phyloP scores from a whole-genome alignment of 2,888 invertebrate species.

The Cotesia congregata region DNA sequence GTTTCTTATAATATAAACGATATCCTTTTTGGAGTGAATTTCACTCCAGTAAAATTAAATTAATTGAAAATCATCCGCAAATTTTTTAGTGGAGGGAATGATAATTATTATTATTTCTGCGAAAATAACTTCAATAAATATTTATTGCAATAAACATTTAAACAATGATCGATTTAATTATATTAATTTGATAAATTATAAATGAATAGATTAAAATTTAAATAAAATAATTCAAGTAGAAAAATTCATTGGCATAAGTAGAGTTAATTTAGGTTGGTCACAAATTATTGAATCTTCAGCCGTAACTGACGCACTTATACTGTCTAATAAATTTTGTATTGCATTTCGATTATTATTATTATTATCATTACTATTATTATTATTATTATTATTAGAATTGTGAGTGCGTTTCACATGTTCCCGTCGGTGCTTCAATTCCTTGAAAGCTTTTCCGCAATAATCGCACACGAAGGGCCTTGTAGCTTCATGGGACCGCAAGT shows the following conservation, averaged over 20 bases:
- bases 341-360: slow-evolving; percentile 58
- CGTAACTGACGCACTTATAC: slow-evolving; percentile 60
- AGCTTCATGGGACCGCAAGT: slow-evolving; percentile 67
- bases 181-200: slow-evolving; percentile 10
- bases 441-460: slow-evolving; percentile 67
- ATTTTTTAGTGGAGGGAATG: too few relatives aligned
- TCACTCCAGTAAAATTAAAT: too few relatives aligned
- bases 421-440: slow-evolving; percentile 66
- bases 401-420: slow-evolving; percentile 68
- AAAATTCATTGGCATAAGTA: slow-evolving; percentile 66
- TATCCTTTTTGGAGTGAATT: too few relatives aligned
- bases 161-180: background rate
- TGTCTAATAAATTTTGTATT: slow-evolving; percentile 64
- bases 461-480: slow-evolving; percentile 67
- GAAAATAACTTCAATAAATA: too few relatives aligned
- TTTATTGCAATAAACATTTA: background rate
- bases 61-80: too few relatives aligned
- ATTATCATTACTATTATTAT: background rate
- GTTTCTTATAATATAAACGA: too few relatives aligned
- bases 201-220: slow-evolving; percentile 19
- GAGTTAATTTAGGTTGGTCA: slow-evolving; percentile 64
- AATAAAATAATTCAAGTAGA: slow-evolving; percentile 51
- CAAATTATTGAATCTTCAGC: slow-evolving; percentile 58
- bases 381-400: slow-evolving; percentile 55
- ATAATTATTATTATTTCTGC: too few relatives aligned